Percentiles rank a stretch among this genome's conserved stretches.
Evolutionary conservation across 2,888 invertebrate species (phyloP).

Genomic region (Spialia ferax): DNA sequence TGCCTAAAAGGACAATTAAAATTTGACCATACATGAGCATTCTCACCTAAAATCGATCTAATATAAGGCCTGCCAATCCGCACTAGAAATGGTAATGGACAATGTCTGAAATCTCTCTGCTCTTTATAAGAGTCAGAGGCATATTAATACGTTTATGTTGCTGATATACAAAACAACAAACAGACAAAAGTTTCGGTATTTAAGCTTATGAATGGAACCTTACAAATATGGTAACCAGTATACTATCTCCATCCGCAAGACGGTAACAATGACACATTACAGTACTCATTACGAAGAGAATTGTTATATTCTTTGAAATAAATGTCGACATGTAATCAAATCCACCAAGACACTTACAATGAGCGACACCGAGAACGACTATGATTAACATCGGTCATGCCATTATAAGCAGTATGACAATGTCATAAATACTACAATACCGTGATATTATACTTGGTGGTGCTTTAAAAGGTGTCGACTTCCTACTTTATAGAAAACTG

Average conservation of each 20-base stretch:
- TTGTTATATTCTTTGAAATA: slow-evolving; percentile 40
- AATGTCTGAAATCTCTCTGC: too few species aligned
- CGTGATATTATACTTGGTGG: slow-evolving; percentile 7
- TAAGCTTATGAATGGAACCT: slow-evolving; percentile 5
- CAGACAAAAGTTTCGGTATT: neutral
- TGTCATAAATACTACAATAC: slow-evolving; percentile 23
- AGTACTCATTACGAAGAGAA: slow-evolving; percentile 39
- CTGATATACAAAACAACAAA: too few species aligned
- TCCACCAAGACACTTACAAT: slow-evolving; percentile 24
- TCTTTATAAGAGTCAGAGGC: too few species aligned
- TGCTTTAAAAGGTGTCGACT: slow-evolving; percentile 24
- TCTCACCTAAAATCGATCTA: too few species aligned
- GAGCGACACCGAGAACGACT: slow-evolving; percentile 26
- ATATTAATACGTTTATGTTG: too few species aligned
- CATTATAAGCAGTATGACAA: slow-evolving; percentile 33
- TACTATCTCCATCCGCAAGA: slow-evolving; percentile 20
- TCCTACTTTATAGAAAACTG: slow-evolving; percentile 43
- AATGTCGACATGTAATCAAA: slow-evolving; percentile 43
- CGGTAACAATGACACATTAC: slow-evolving; percentile 28
- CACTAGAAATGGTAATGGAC: too few species aligned
- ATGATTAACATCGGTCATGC: slow-evolving; percentile 30
- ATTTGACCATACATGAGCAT: too few species aligned
- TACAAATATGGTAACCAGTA: slow-evolving; percentile 16
- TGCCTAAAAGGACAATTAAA: too few species aligned
- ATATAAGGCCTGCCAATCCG: too few species aligned